Base-by-base conservation (phyloP, 2,113 vertebrate species). In the Chelonoidis abingdonii region DNA sequence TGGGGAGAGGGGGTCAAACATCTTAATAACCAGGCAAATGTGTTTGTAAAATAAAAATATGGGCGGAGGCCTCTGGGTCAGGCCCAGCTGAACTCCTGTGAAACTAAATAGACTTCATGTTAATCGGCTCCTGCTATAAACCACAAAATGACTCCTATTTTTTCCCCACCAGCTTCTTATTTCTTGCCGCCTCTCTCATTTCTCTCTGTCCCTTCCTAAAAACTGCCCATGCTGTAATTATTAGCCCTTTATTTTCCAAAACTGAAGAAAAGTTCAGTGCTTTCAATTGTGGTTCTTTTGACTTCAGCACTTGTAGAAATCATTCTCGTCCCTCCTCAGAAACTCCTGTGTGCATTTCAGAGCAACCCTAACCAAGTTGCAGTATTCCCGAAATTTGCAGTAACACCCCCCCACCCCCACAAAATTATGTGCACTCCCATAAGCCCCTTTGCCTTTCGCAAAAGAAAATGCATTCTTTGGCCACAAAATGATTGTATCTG, bases 391-490 rank as follows among this genome's bases (percentile, higher is more conserved):
- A 52, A 52, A 81, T 52, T 92, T 83, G 92, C 8, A 5, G 49
- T 50, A 80, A 72, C 27, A 31, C 38, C 25, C 56, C 24, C 62
- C 35, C 38, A 52, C 91, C 27, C 27, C 29, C 57, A 2, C 12
- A 22, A 69, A 94, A 89, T 90, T 84, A 35, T 82, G 65, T 4
- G 5, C 86, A 94, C 89, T 94, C 75, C 88, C 59, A 59, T 93
- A 44, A 86, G 53, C 1, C 1, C 89, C 84, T 92, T 86, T 10
- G 89, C 69, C 78, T 87, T 88, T 47, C 72, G 0, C 80, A 38
- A 94, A 82, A 93, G 86, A 27, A 89, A 95, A 84, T 84, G 35
- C 76, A 78, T 49, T 94, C 12, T 86, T 93, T 85, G 81, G 78
- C 87, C 87, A 94, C 81, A 88, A 83, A 72, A 79, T 87, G 88